Conservation (phyloP, 2,113 vertebrate species). For the Pterophyllum scalare region DNA sequence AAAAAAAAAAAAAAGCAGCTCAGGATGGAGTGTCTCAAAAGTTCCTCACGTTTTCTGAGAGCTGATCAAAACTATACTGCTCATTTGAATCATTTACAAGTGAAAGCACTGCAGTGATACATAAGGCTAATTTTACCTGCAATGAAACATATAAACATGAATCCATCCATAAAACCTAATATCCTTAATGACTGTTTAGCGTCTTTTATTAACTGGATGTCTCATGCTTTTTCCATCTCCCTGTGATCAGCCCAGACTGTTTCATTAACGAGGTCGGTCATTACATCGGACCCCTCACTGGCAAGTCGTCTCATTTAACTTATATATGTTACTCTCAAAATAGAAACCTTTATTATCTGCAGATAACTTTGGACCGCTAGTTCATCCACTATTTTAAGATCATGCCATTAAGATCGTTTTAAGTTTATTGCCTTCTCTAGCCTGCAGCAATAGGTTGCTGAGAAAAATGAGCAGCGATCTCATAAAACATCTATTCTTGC, state of each 20-base stretch:
- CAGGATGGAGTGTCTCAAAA: neutral
- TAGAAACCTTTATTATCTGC: too few species aligned
- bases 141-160: neutral
- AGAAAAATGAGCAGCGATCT: neutral
- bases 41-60: neutral
- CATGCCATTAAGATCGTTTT: neutral
- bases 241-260: neutral
- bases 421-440: neutral
- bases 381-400: neutral
- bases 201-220: neutral
- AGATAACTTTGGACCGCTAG: too few species aligned
- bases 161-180: neutral
- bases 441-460: neutral
- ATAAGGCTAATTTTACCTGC: neutral
- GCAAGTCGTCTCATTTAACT: neutral
- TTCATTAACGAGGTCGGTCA: neutral
- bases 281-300: neutral
- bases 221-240: neutral
- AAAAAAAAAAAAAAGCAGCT: neutral
- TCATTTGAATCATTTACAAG: neutral
- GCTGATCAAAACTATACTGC: neutral
- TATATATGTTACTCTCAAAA: too few species aligned
- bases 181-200: neutral
- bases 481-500: neutral
- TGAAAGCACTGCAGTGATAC: neutral